Conservation (phyloP, 2,113 vertebrate species). For the Diadophis punctatus region DNA sequence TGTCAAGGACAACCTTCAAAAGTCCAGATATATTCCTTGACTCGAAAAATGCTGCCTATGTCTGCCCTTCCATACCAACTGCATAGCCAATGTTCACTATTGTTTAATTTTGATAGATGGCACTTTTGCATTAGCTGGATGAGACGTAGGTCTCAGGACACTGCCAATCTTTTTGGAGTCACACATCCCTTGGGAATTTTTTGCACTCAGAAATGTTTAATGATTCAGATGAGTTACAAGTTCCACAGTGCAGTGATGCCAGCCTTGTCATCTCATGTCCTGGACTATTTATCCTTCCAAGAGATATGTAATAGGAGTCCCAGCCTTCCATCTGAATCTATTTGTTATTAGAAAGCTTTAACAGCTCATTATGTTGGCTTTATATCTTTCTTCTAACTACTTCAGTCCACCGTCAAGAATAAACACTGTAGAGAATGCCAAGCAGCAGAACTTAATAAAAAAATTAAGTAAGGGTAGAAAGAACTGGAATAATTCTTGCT, state of each 20-base stretch:
- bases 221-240: not conserved
- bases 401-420: not conserved
- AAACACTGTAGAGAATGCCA: not conserved
- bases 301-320: not conserved
- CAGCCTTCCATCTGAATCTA: not conserved
- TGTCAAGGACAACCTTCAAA: not conserved
- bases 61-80: not conserved
- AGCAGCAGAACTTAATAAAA: not conserved
- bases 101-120: not conserved
- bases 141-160: not conserved
- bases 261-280: not conserved
- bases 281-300: not conserved
- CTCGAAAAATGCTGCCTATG: not conserved
- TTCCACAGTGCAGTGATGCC: not conserved
- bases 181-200: not conserved
- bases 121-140: not conserved
- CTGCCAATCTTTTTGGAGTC: not conserved
- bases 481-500: not conserved
- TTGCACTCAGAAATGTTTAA: not conserved
- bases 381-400: not conserved
- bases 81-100: not conserved
- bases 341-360: not conserved
- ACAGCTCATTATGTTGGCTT: not conserved
- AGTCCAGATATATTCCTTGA: not conserved
- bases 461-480: not conserved